Base-by-base conservation (phyloP, 2,113 vertebrate genomes). In the Syngnathoides biaculeatus region DNA sequence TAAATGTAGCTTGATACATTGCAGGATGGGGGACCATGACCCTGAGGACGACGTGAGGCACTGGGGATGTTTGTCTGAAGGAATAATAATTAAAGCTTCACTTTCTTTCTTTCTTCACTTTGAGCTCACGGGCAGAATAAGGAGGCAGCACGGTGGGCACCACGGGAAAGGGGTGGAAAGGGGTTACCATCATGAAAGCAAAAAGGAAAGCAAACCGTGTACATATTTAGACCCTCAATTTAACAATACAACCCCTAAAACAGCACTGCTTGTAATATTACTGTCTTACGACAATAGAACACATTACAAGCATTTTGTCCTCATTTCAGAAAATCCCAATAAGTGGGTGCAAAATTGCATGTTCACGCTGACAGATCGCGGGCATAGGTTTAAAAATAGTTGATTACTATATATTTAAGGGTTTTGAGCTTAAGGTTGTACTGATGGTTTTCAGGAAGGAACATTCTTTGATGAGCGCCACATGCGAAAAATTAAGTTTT, bases 21-120 rank as follows among this genome's bases (percentile, higher is more conserved):
- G 58, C 38, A 40, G 38, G 38, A n/a, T 60, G 58, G 58, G 26
- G 55, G 26, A 26, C 27, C 7, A 7, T 17, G 55, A 57, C 55
- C 55, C 55, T 19, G 55, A 57, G 55, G 55, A 57, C 26, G 55
- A 56, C 2, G 55, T 27, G 47, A 78, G 68, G 72, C 82, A 79
- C 81, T 78, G 8, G 79, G 72, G 84, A 76, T 79, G 79, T 70
- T 84, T 81, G 84, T 87, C 84, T 81, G 57, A 75, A 84, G 80
- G 85, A 77, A 78, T 88, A 77, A 78, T 89, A 88, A 89, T 90
- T 87, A 86, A 90, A 83, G 71, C 79, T 73, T 73, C 82, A 81
- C 64, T 64, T 83, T 87, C 81, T 83, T 87, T 84, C 89, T 87
- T 89, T 86, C 87, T 82, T 83, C 84, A 86, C 88, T 88, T 89